These are phyloP conservation scores for Etheostoma cragini DNA, from an alignment of 2,113 vertebrate species.

Conservation along the genomic window DNA sequence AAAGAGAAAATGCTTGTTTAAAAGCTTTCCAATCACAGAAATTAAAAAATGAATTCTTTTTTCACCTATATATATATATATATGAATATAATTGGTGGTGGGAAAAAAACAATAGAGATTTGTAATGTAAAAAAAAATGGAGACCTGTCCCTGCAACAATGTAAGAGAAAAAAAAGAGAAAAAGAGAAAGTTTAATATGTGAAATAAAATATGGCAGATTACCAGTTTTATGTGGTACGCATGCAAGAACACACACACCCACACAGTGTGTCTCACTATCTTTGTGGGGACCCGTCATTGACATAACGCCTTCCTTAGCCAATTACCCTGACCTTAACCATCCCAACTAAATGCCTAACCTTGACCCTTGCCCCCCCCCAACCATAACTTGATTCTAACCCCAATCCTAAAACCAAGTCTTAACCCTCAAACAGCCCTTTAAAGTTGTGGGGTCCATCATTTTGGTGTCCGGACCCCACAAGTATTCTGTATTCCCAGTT, in stretches of 20 bases:
- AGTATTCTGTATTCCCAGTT: no score
- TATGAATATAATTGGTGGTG: background rate
- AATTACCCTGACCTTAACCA: no score
- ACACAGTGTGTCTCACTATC: background rate
- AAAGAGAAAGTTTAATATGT: background rate
- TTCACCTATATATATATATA: no score
- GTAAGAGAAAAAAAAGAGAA: background rate
- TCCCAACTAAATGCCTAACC: no score
- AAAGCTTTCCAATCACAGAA: constrained; percentile 17
- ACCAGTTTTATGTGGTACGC: constrained; percentile 10
- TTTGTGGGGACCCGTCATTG: no score
- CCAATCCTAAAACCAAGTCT: no score
- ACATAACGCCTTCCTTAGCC: no score
- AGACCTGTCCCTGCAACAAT: background rate
- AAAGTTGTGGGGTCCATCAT: no score
- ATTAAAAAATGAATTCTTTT: background rate
- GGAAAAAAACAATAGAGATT: background rate
- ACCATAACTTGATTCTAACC: no score
- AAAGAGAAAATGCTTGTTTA: constrained; percentile 4
- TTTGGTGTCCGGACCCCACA: no score
- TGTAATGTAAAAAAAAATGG: background rate
- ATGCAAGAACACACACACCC: background rate
- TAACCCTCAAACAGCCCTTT: no score
- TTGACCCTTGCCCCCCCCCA: no score
- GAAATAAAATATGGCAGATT: constrained; percentile 1